Base-by-base conservation (phyloP, 2,888 invertebrate species). In the Luffia ferchaultella region DNA sequence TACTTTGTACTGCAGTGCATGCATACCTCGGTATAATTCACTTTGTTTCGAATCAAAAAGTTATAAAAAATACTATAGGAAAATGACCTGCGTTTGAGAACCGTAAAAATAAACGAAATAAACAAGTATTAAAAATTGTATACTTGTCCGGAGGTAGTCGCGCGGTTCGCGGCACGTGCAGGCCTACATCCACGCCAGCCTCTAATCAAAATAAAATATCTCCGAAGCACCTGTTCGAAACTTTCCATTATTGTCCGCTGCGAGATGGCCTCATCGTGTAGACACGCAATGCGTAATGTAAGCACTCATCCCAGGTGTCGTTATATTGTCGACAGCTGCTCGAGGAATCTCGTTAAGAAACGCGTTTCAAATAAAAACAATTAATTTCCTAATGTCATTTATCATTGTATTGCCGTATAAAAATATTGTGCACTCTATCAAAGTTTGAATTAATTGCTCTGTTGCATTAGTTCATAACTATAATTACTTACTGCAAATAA, bases 171-270 rank as follows among this genome's bases (percentile, higher is more conserved):
- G 30, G 30, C 30, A 30, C 30, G 30, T 30, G 30, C 30, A 30
- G 5, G 30, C 30, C 5, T 12, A 30, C 30, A 12, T 30, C 30
- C 30, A 12, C 30, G 12, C 30, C 30, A 12, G 56, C 52, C 53
- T 61, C 55, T 54, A 63, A 67, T 67, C 62, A 67, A 65, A 68
- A 67, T 67, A 67, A 60, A 63, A 64, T 64, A 62, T 58, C 60
- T 60, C 57, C 40, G 40, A 42, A 55, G 58, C 76, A 76, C 74
- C 75, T 76, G 73, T 67, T 63, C 60, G 62, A 60, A 64, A 62
- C 66, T 68, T 63, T 61, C 61, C 61, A 68, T 69, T 67, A 76
- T 78, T 78, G 76, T 78, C 74, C 70, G 52, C 53, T 56, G 57
- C 52, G 49, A 49, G 49, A 43, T 49, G 67, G 67, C 73, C 61